Conservation (phyloP, 2,888 invertebrate genomes). For the Platerodrilus igneus region DNA sequence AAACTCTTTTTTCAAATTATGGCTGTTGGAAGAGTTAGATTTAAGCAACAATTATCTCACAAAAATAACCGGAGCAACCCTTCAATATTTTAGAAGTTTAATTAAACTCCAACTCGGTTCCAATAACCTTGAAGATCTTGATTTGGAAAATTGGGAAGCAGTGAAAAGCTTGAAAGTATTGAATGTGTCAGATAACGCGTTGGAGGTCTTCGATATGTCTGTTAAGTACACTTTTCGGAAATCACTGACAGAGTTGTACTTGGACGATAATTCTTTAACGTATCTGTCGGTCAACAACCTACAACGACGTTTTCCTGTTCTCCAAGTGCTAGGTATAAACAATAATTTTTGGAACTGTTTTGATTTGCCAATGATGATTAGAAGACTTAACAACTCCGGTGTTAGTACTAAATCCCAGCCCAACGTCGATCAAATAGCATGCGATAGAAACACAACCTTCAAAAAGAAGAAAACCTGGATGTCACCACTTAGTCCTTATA, state of each 20-base stretch:
- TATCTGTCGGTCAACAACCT: slow-evolving; percentile 28
- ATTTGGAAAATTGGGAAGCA: slow-evolving; percentile 30
- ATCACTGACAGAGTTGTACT: slow-evolving; percentile 29
- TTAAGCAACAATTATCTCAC: slow-evolving; percentile 24
- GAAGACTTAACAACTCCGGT: slow-evolving; percentile 21
- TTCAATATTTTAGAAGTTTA: slow-evolving; percentile 23
- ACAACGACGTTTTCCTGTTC: slow-evolving; percentile 20
- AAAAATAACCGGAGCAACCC: slow-evolving; percentile 14
- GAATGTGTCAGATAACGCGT: slow-evolving; percentile 23
- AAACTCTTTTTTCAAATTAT: slow-evolving; percentile 23
- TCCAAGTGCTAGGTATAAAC: slow-evolving; percentile 30
- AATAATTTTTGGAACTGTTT: slow-evolving; percentile 34
- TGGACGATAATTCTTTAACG: slow-evolving; percentile 32
- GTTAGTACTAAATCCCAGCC: slow-evolving; percentile 11
- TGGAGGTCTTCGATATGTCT: slow-evolving; percentile 26
- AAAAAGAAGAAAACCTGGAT: no score
- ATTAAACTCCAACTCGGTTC: slow-evolving; percentile 27
- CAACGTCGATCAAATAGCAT: slow-evolving; percentile 20
- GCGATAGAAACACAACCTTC: no score
- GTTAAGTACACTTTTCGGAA: slow-evolving; percentile 27
- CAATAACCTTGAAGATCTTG: slow-evolving; percentile 28
- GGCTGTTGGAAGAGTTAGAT: slow-evolving; percentile 23
- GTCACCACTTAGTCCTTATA: no score
- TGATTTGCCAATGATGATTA: slow-evolving; percentile 28
- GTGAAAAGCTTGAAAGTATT: slow-evolving; percentile 21